phyloP scores from a whole-genome alignment of 2,888 invertebrate genomes.

The Ommatoiulus sabulosus region DNA sequence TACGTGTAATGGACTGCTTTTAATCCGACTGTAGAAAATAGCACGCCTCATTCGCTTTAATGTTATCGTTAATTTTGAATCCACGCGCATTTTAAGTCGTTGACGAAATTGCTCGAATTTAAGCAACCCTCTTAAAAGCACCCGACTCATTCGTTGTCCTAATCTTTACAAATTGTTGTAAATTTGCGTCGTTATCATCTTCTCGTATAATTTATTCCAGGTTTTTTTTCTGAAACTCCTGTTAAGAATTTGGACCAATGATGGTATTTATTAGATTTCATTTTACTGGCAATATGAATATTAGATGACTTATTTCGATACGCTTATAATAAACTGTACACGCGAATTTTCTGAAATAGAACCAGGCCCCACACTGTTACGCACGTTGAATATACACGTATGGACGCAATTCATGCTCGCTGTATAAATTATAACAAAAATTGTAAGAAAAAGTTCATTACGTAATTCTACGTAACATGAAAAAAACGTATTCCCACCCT shows the following conservation, averaged over 20 bases:
- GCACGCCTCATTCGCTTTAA: slow-evolving; percentile 9
- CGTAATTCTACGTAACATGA: too few relatives aligned
- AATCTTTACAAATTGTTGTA: neutral
- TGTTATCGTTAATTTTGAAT: neutral
- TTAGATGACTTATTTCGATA: neutral
- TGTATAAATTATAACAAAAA: too few relatives aligned
- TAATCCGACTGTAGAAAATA: neutral
- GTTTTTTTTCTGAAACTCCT: neutral
- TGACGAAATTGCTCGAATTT: neutral
- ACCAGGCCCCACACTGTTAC: too few relatives aligned
- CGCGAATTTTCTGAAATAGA: too few relatives aligned
- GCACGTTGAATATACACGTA: too few relatives aligned
- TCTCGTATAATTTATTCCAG: too few relatives aligned
- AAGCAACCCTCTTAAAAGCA: neutral
- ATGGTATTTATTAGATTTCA: neutral
- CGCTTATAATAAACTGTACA: too few relatives aligned
- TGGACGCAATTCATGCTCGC: too few relatives aligned
- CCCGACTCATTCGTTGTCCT: neutral
- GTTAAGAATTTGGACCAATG: neutral
- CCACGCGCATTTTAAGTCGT: neutral
- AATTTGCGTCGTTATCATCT: neutral
- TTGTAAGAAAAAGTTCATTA: too few relatives aligned
- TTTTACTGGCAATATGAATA: neutral
- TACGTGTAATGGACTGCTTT: neutral
- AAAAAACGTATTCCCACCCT: too few relatives aligned